Evolutionary conservation across 2,113 vertebrate genomes (phyloP), one percentile per base, ranked within the genome.

Genomic region (Tautogolabrus adspersus): DNA sequence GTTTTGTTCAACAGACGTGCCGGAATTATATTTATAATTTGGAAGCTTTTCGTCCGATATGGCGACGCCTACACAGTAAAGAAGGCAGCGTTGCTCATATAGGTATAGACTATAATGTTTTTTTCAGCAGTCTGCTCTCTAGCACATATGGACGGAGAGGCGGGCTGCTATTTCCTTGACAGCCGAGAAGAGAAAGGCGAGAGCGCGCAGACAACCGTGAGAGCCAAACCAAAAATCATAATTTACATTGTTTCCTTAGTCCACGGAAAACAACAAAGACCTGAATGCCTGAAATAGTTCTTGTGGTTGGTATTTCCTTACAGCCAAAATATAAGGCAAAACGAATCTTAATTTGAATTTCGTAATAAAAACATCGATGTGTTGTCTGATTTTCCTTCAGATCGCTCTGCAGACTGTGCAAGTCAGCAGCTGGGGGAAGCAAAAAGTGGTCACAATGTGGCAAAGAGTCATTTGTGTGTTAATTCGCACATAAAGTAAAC

Each of bases 141-240:
- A 37, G 64, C 73, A 63, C 75, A 59, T 70, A 78, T 70, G 81
- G 76, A 72, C 70, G 30, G 85, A 77, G 86, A 61, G 71, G 78
- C 75, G 82, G 78, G 75, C 80, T 87, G 89, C 77, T 80, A 85
- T 89, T 91, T 89, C 87, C 79, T 84, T 91, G 89, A 92, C 88
- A 91, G 90, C 81, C 70, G 60, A 51, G 40, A n/a, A 57, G 40
- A 73, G 76, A 75, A 72, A 61, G 44, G 58, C 77, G 73, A 79
- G 78, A 77, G 82, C 75, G 76, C 87, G 81, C 84, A 88, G 79
- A 75, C 79, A 57, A 51, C 74, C 79, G 42, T 75, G 77, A 79
- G 46, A 86, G 47, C 51, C 73, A 47, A 66, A 71, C 23, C 26
- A 40, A 23, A 60, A 62, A 3, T 11, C 51, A 40, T 54, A 26